These are phyloP conservation scores for Odontamblyopus rebecca DNA, from an alignment of 2,797 vertebrate genomes.

Conservation along the genomic window DNA sequence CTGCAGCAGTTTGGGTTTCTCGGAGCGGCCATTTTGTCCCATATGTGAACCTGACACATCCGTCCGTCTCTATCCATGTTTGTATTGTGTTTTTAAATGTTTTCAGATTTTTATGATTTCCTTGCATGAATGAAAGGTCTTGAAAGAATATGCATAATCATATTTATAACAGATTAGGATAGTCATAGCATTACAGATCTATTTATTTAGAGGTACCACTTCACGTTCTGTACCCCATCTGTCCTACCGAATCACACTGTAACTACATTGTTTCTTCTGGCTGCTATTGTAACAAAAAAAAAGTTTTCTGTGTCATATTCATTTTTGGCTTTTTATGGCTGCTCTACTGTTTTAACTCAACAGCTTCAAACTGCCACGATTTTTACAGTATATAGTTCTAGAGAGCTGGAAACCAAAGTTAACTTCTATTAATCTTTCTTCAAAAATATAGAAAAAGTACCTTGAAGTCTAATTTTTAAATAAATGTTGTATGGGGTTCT, in stretches of 20 bases:
- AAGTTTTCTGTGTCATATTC: slow-evolving; percentile 63
- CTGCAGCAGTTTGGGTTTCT: slow-evolving; percentile 21
- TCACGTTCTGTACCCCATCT: slow-evolving; percentile 47
- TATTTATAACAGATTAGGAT: slow-evolving; percentile 64
- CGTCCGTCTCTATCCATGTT: slow-evolving; percentile 55
- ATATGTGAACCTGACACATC: slow-evolving; percentile 55
- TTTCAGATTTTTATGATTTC: slow-evolving; percentile 43
- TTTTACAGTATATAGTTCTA: slow-evolving; percentile 68
- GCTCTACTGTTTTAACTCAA: slow-evolving; percentile 65
- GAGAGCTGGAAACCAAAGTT: slow-evolving; percentile 79
- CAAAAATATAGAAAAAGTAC: slow-evolving; percentile 37
- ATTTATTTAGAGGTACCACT: slow-evolving; percentile 75
- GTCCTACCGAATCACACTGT: slow-evolving; percentile 71
- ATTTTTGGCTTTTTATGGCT: slow-evolving; percentile 68
- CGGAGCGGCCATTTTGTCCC: slow-evolving; percentile 25
- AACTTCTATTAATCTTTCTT: slow-evolving; percentile 63
- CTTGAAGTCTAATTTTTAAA: slow-evolving; percentile 16
- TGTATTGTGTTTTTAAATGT: slow-evolving; percentile 62
- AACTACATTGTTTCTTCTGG: slow-evolving; percentile 66
- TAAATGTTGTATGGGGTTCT: not conserved
- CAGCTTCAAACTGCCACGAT: slow-evolving; percentile 77
- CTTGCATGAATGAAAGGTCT: slow-evolving; percentile 59
- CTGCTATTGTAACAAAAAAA: slow-evolving; percentile 70
- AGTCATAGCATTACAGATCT: slow-evolving; percentile 56
- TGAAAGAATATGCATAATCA: slow-evolving; percentile 32